Conservation (phyloP, 2,113 vertebrate genomes). For the Calidris pugnax region DNA sequence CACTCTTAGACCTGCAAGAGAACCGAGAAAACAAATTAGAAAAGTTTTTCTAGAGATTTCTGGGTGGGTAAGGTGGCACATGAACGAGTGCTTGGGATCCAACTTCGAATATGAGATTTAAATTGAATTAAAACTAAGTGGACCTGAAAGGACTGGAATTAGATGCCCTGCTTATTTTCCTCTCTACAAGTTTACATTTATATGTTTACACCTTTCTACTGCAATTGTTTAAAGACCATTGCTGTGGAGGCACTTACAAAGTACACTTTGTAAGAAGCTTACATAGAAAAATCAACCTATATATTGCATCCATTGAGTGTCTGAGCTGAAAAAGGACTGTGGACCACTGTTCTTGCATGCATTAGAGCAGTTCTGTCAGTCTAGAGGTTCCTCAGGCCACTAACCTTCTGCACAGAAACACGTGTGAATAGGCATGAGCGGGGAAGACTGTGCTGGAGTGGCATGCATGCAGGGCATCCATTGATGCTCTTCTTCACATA, state of each 20-base stretch:
- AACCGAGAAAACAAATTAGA: background rate
- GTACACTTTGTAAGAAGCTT: background rate
- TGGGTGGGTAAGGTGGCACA: background rate
- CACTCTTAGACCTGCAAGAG: background rate
- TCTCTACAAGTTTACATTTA: background rate
- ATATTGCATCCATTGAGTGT: background rate
- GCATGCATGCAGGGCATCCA: too few relatives aligned
- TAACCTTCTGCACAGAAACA: background rate
- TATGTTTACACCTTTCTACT: background rate
- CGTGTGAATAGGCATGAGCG: background rate
- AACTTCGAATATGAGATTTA: too few relatives aligned
- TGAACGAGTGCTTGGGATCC: background rate
- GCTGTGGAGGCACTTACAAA: background rate
- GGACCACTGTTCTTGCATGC: background rate
- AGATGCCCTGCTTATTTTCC: background rate
- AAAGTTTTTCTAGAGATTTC: background rate
- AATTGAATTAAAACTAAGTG: too few relatives aligned
- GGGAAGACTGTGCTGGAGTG: background rate
- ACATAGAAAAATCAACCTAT: background rate
- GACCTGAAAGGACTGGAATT: background rate
- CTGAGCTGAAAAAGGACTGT: background rate
- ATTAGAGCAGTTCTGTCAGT: background rate
- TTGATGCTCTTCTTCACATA: background rate
- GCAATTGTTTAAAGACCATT: background rate
- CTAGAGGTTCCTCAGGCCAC: background rate